Conservation (phyloP, 2,113 vertebrate genomes). For the Hemichromis elongatus region DNA sequence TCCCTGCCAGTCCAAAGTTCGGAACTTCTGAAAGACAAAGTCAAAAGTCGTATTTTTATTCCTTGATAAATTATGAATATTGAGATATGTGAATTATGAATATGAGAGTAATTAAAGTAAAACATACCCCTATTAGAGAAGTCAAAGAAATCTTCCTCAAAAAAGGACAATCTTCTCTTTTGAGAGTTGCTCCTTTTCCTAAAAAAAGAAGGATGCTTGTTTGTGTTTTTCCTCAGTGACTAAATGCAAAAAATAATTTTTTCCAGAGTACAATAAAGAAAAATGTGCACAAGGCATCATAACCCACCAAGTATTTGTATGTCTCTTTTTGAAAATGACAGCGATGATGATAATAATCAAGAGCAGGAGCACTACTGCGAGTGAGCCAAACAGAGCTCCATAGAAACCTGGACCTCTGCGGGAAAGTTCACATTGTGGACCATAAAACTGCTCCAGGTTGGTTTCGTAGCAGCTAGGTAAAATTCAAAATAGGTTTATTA, state of each 20-base stretch:
- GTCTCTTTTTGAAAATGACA: slow-evolving; percentile 25
- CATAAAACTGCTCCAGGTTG: slow-evolving; percentile 52
- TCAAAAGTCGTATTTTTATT: neutral
- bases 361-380: slow-evolving; percentile 46
- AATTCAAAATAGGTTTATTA: neutral
- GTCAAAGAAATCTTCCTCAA: slow-evolving; percentile 61
- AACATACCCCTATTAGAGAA: slow-evolving; percentile 41
- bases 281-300: neutral
- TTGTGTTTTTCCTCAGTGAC: neutral
- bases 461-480: slow-evolving; percentile 50
- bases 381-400: slow-evolving; percentile 66
- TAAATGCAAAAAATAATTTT: neutral
- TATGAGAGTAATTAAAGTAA: neutral
- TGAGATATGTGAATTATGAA: too few relatives aligned
- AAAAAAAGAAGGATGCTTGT: neutral
- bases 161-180: slow-evolving; percentile 11
- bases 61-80: too few relatives aligned
- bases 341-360: slow-evolving; percentile 36
- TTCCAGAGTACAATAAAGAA: neutral
- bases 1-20: neutral
- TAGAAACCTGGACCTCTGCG: slow-evolving; percentile 63
- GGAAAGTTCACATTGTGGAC: slow-evolving; percentile 59
- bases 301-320: slow-evolving; percentile 27
- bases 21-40: neutral
- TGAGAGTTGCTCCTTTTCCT: neutral